Base-by-base conservation (phyloP, 1,140 invertebrate genomes). In the Phymorhynchus buccinoides region DNA sequence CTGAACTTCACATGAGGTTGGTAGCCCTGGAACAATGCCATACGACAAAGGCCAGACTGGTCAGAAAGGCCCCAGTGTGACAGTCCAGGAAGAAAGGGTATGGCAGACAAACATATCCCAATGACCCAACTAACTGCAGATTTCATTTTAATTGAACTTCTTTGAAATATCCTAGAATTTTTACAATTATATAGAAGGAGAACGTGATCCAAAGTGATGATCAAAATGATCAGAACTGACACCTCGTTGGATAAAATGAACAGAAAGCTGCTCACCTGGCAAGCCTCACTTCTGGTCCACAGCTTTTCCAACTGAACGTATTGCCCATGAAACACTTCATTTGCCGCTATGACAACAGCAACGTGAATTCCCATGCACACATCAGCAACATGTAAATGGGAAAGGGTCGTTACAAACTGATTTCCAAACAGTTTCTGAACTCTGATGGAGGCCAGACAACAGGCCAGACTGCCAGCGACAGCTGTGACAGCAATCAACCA, bases 401-500 rank as follows among this genome's bases (percentile, higher is more conserved):
- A 16, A 12, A 62, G 22, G 12, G 56, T 27, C n/a, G 56, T 62
- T 4, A 62, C 22, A 27, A 62, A n/a, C n/a, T n/a, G n/a, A n/a
- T n/a, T n/a, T n/a, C n/a, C n/a, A n/a, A n/a, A n/a, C n/a, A n/a
- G n/a, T n/a, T n/a, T n/a, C n/a, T n/a, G n/a, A n/a, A n/a, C n/a
- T n/a, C n/a, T n/a, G n/a, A n/a, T n/a, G n/a, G n/a, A n/a, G n/a
- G n/a, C n/a, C n/a, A n/a, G n/a, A 27, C 12, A 22, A 4, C 18
- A 62, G n/a, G n/a, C 4, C 12, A 62, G n/a, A 62, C 88, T 90
- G 22, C 89, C 89, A 0, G 88, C 6, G 27, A 89, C 39, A 12
- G 89, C 86, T 35, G 80, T 27, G 12, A 86, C 14, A 52, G 86
- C 88, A 18, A 91, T 84, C 22, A 90, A 68, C 90, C 90, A 91